Conservation (phyloP, 2,113 vertebrate genomes). For the Odobenus rosmarus region DNA sequence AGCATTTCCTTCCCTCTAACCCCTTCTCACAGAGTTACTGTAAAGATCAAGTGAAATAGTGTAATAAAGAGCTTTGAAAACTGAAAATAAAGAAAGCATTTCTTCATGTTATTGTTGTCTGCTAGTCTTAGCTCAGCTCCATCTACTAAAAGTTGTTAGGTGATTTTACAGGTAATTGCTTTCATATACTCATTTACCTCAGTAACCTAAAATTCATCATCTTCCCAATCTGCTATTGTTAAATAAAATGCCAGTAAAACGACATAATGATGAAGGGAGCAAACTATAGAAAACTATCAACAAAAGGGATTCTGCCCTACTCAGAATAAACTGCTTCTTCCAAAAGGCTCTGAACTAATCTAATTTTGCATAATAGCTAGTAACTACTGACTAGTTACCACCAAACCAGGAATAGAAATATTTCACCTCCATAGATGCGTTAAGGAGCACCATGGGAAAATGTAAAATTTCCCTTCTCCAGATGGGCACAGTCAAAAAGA, state of each 20-base stretch:
- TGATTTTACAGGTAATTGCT: background rate
- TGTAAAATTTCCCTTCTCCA: background rate
- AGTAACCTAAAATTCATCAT: background rate
- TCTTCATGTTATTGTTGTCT: background rate
- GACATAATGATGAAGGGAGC: background rate
- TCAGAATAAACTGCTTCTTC: constrained; percentile 43
- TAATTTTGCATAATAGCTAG: background rate
- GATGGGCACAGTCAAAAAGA: background rate
- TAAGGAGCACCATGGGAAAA: background rate
- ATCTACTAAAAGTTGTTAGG: background rate
- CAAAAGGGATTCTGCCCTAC: background rate
- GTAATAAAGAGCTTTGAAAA: background rate
- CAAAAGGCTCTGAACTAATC: constrained; percentile 24
- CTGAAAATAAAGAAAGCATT: background rate
- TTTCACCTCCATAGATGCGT: background rate
- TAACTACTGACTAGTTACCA: constrained; percentile 22
- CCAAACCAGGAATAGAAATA: background rate
- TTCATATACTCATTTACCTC: background rate
- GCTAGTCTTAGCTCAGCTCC: background rate
- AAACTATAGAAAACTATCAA: background rate
- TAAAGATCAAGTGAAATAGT: background rate
- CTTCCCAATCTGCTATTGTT: background rate
- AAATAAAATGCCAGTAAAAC: constrained; percentile 37
- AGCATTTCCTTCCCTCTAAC: background rate
- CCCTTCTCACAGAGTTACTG: background rate